Conservation (phyloP, 1,140 invertebrate genomes). For the Stegodyphus mimosarum region DNA sequence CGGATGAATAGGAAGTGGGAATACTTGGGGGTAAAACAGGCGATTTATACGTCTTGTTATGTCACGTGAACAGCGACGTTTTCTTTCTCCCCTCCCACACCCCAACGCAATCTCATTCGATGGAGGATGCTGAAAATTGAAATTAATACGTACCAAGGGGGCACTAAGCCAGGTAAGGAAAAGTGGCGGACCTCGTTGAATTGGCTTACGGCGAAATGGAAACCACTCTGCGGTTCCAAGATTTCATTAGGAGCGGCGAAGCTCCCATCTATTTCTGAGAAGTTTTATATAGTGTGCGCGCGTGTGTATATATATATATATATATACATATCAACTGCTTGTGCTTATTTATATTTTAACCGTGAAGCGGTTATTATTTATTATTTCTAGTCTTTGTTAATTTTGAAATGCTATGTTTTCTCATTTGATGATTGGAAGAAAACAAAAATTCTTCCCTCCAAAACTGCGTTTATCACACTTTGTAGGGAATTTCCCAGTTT, state of each 20-base stretch:
- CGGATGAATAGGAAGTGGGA: neutral
- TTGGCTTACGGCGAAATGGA: neutral
- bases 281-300: too few relatives aligned
- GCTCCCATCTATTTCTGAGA: neutral
- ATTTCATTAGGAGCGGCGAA: neutral
- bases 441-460: too few relatives aligned
- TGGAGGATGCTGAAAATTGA: constrained; percentile 41
- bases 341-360: too few relatives aligned
- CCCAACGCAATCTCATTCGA: neutral
- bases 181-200: neutral
- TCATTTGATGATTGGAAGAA: too few relatives aligned
- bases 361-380: too few relatives aligned
- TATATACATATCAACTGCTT: too few relatives aligned
- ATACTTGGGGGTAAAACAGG: constrained; percentile 19
- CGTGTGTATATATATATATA: too few relatives aligned
- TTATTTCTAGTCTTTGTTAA: too few relatives aligned
- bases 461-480: too few relatives aligned
- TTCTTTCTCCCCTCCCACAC: neutral
- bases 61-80: constrained; percentile 20
- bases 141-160: constrained; percentile 42
- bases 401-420: too few relatives aligned
- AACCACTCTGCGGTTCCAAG: neutral
- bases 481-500: too few relatives aligned
- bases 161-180: neutral
- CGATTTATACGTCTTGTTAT: constrained; percentile 45